Percentiles rank a stretch among this genome's conserved stretches.
Conservation (phyloP, 2,113 vertebrate species). For the Tretioscincus oriximinensis region DNA sequence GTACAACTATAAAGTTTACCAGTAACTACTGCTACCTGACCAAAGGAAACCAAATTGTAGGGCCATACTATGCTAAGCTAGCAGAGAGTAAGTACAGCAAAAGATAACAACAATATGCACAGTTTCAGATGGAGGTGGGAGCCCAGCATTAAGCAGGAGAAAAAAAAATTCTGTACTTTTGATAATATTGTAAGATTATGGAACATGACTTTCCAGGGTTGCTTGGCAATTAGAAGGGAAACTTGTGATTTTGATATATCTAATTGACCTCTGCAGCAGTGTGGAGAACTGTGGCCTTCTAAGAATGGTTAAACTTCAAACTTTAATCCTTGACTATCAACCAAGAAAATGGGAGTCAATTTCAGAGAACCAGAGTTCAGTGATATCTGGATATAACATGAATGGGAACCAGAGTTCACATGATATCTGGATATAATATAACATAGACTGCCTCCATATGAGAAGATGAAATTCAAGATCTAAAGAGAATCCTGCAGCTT, state of each 20-base stretch:
- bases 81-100: background rate
- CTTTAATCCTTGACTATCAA: too few relatives aligned
- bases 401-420: too few relatives aligned
- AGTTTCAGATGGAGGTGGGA: background rate
- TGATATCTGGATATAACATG: too few relatives aligned
- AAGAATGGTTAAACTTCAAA: too few relatives aligned
- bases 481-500: too few relatives aligned
- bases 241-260: background rate
- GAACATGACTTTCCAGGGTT: constrained; percentile 1
- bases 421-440: background rate
- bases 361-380: too few relatives aligned
- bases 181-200: constrained; percentile 1
- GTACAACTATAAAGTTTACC: background rate
- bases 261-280: too few relatives aligned
- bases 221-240: background rate
- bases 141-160: constrained; percentile 2
- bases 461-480: too few relatives aligned
- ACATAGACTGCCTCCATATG: background rate
- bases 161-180: constrained; percentile 27
- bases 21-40: background rate
- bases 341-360: too few relatives aligned
- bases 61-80: constrained; percentile 6
- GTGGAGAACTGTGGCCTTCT: too few relatives aligned
- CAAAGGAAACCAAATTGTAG: constrained; percentile 7
- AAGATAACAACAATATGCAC: background rate